These are phyloP conservation scores for Petrocephalus sullivani DNA, from an alignment of 2,797 vertebrate species.

Conservation along the genomic window DNA sequence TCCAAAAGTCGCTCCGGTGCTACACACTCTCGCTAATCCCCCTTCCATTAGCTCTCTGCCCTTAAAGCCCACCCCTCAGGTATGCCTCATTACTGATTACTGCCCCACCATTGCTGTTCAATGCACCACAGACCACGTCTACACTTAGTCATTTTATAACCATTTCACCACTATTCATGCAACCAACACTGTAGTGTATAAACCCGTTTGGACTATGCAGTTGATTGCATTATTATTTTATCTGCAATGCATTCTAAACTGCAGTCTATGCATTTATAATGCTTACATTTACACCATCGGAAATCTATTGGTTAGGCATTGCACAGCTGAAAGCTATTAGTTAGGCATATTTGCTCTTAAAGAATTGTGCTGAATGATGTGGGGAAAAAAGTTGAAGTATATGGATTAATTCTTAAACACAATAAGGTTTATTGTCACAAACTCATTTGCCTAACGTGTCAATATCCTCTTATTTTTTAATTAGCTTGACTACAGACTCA, in stretches of 20 bases:
- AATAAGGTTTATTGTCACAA: background rate
- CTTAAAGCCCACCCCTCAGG: background rate
- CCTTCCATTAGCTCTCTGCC: background rate
- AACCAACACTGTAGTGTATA: background rate
- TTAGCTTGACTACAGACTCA: background rate
- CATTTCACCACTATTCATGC: background rate
- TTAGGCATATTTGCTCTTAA: background rate
- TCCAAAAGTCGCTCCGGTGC: background rate
- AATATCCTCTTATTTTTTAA: background rate
- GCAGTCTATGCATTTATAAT: background rate
- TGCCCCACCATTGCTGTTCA: background rate
- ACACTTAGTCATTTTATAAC: background rate
- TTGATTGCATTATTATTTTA: background rate
- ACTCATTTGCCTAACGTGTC: background rate
- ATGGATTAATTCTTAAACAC: background rate
- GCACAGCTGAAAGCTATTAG: background rate
- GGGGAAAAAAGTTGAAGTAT: background rate
- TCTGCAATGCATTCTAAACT: background rate
- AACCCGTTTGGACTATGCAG: background rate
- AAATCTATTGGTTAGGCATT: background rate
- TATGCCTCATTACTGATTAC: background rate
- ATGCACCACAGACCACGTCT: background rate
- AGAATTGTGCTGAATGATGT: too few relatives aligned
- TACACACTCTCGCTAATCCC: background rate
- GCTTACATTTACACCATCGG: background rate